Percentiles rank a stretch among this genome's conserved stretches.
Conservation (phyloP, 2,797 vertebrate species). For the Anguilla megastoma region DNA sequence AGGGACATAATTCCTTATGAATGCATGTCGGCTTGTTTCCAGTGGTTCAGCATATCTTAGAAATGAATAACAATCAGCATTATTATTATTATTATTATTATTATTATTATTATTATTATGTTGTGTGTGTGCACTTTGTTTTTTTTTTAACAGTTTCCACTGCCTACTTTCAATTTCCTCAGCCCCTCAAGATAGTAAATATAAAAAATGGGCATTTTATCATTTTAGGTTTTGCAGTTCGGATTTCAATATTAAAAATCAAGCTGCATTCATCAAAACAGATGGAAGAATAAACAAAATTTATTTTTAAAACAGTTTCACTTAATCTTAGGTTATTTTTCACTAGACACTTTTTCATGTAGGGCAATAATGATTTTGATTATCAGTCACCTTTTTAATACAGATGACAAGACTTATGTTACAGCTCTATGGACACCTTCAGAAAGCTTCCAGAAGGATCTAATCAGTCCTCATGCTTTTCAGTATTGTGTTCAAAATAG, state of each 20-base stretch:
- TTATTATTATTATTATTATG: not conserved
- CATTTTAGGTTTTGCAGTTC: not conserved
- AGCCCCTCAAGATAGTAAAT: not conserved
- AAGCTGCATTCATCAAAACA: not conserved
- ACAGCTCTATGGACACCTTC: conserved; percentile 6
- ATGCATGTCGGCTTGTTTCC: not conserved
- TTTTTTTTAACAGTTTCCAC: not conserved
- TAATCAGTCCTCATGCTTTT: not conserved
- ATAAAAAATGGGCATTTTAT: not conserved
- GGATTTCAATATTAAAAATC: not conserved
- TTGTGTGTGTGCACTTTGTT: not conserved
- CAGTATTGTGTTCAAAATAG: not conserved
- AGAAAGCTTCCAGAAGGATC: not conserved
- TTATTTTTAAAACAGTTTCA: no score
- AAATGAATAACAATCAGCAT: not conserved
- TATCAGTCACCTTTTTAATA: conserved; percentile 6
- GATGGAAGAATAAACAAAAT: conserved; percentile 2
- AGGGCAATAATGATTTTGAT: not conserved
- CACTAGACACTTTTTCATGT: not conserved
- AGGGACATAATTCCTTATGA: not conserved
- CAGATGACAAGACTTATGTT: not conserved
- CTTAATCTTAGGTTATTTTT: not conserved
- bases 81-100: not conserved
- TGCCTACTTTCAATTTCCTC: not conserved
- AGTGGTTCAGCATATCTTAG: not conserved